Evolutionary conservation across 1,140 invertebrate species (phyloP), one percentile per base, ranked within the genome.

Genomic region (Zaprionus nigranus): DNA sequence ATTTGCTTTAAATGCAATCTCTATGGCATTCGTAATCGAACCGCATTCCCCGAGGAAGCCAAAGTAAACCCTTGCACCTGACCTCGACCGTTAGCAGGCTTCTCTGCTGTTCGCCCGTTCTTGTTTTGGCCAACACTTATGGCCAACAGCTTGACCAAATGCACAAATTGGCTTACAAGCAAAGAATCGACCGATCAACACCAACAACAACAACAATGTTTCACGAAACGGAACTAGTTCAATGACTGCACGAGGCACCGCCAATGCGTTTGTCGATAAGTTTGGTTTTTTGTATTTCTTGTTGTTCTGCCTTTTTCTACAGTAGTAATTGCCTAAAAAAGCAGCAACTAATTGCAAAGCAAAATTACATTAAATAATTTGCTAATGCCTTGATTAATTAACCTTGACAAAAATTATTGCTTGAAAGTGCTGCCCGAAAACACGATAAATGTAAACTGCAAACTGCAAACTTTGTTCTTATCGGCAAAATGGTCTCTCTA

Each of bases 171-270:
- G 80, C 73, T 77, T 82, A 76, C 15, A 38, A 40, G 56, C 46
- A 11, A n/a, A 73, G 57, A 40, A 28, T 49, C 17, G 40, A 46
- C 7, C 40, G 40, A 26, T 38, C n/a, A 58, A 56, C 28, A 11
- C 6, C 24, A 17, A 53, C 28, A 59, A 43, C 36, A 53, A 60
- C 28, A 59, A 43, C 36, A 53, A 60, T 56, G 53, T 26, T 26
- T 75, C 76, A 65, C 73, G 74, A 79, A 81, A 73, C 73, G 74
- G 79, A 82, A 82, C 79, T 81, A 81, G 79, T 82, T 82, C 79
- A 82, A 82, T 82, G 79, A 24, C 57, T 34, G 40, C 57, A 28
- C 20, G 64, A n/a, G 54, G 28, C 64, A 59, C 38, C 17, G 38
- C n/a, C 53, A 56, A 28, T 56, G 53, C 53, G 53, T 56, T 56